A percentile compares a stretch with the other conserved stretches of the same genome.
Conservation (phyloP, 1,140 invertebrate species). For the Muscidifurax raptorellus region DNA sequence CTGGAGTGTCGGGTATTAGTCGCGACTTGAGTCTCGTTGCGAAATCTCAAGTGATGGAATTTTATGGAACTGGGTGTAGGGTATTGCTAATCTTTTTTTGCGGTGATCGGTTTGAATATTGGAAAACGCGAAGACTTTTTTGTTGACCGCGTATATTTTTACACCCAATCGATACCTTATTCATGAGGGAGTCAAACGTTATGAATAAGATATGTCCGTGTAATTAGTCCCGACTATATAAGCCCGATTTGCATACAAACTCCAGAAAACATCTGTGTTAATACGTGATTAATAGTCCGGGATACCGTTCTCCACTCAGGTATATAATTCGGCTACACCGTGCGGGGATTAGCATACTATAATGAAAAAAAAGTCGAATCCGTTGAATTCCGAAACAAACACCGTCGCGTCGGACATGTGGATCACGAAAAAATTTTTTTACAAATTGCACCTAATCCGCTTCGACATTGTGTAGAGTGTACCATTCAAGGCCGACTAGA, state of each 20-base stretch:
- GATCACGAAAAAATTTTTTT: too few relatives aligned
- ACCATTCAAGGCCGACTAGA: not conserved
- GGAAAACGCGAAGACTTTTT: not conserved
- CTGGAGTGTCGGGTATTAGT: not conserved
- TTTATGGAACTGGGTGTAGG: not conserved
- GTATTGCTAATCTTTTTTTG: not conserved
- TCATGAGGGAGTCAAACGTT: not conserved
- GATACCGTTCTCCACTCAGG: too few relatives aligned
- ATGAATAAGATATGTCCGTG: not conserved
- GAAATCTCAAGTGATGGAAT: not conserved
- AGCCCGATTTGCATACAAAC: not conserved
- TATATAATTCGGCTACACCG: not conserved
- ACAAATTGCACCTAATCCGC: not conserved
- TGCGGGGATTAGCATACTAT: not conserved
- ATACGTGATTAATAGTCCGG: not conserved
- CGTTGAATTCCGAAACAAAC: not conserved
- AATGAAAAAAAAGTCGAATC: not conserved
- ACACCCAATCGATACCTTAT: not conserved
- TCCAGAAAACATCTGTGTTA: not conserved
- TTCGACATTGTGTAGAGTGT: not conserved
- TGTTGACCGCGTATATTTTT: not conserved
- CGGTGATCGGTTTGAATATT: not conserved
- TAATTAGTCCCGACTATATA: too few relatives aligned
- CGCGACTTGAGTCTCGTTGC: not conserved
- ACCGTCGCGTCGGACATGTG: too few relatives aligned